Base-by-base conservation (phyloP, 2,888 invertebrate genomes). In the Pollenia amentaria region DNA sequence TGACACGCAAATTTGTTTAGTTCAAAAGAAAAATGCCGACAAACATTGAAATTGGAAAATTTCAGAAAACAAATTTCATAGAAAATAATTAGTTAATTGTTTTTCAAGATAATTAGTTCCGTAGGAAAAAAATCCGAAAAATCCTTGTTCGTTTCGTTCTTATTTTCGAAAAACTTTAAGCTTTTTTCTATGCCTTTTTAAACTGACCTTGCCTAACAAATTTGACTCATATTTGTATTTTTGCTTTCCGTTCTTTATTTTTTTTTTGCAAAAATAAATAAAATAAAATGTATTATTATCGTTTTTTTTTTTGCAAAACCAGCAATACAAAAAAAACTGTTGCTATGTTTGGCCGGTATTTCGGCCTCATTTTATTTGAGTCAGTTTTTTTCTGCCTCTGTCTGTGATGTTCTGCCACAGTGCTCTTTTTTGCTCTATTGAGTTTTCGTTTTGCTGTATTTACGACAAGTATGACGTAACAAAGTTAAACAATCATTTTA, bases 141-240 rank as follows among this genome's bases (percentile, higher is more conserved):
- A 29, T 44, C 14, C 65, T 14, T 10, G 14, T 21, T 55, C 53
- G 7, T 55, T 51, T 12, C 8, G 4, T 51, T 6, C 16, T n/a
- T n/a, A 21, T 10, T 38, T 46, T 44, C 46, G n/a, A n/a, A n/a
- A n/a, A n/a, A n/a, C n/a, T n/a, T n/a, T 11, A 55, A 51, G 21
- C 55, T 62, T 80, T 72, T 73, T 69, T 55, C 46, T 42, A 44
- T 79, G 18, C 57, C 69, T 65, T 60, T 88, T 29, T 29, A 29
- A 84, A 89, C 90, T 91, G 91, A 91, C 91, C 90, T 90, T 89
- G 87, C 89, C 79, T 89, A 89, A 91, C 87, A 88, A 77, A 72
- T 81, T 82, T 88, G 83, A 85, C 72, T 87, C 87, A 85, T 82
- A 78, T 72, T 48, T 44, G 57, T 11, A 55, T 10, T 60, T 57